phyloP scores from a whole-genome alignment of 2,797 vertebrate species.

The Hozukius guyotensis region DNA sequence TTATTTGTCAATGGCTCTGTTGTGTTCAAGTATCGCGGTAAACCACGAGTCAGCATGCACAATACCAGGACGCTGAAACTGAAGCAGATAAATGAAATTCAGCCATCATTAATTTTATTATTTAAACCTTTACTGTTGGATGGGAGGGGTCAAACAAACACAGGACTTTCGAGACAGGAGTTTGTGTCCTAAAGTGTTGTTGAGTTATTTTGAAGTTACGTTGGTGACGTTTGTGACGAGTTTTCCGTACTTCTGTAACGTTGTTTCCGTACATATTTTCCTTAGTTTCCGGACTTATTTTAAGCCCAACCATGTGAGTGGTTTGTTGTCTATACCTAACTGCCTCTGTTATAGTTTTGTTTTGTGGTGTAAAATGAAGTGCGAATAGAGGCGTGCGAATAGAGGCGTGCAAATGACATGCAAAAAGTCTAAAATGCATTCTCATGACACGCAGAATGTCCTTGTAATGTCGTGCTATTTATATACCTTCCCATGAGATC shows the following conservation, averaged over 20 bases:
- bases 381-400: too few relatives aligned
- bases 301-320: background rate
- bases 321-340: background rate
- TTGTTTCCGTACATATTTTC: background rate
- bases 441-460: background rate
- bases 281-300: fast-evolving
- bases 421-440: background rate
- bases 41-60: too few relatives aligned
- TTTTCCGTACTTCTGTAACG: background rate
- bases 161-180: background rate
- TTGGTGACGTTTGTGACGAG: fast-evolving
- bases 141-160: background rate
- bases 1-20: background rate
- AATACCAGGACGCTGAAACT: too few relatives aligned
- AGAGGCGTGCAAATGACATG: too few relatives aligned
- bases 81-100: too few relatives aligned
- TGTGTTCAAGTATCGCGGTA: too few relatives aligned
- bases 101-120: too few relatives aligned
- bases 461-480: background rate
- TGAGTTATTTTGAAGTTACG: background rate
- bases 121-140: background rate
- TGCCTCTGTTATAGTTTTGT: background rate
- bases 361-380: background rate
- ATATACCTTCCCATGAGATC: background rate
- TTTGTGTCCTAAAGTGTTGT: background rate